Evolutionary conservation across 1,140 invertebrate genomes (phyloP), one percentile per base, ranked within the genome.

Genomic region (Hylaeus volcanicus): DNA sequence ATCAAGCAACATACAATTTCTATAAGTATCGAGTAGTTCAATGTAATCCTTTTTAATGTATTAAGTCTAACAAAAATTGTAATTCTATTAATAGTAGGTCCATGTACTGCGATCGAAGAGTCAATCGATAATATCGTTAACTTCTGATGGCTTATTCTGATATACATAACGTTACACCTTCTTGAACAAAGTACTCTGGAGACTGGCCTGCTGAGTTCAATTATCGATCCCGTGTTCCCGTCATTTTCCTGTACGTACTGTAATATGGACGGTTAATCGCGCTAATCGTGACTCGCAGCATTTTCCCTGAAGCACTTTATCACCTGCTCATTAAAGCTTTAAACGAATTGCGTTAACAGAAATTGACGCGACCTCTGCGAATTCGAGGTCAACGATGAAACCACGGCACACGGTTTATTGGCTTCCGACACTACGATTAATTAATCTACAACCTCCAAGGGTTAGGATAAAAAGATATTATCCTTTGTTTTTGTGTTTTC

Each of bases 191-290:
- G 39, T 6, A n/a, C 39, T 45, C 14, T 9, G 41, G 65, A 5
- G 4, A 14, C 39, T 61, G 60, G 75, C 37, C 51, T 45, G 26
- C 26, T 26, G 26, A 26, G 15, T 71, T 69, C 5, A 15, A 55
- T 78, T 78, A 78, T 71, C 66, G 68, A 71, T 78, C 9, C 51
- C 8, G 26, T 2, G 5, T 48, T 8, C 15, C 15, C 68, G 3
- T 37, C 75, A 53, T 55, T 63, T 63, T 63, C 43, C 5, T 56
- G 26, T 63, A 61, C 5, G 6, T 43, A 41, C 39, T 71, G 71
- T 71, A 71, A 61, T 77, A 77, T n/a, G 75, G 41, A 53, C 75
- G 55, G 26, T 77, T 51, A 55, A 70, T 14, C 75, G 3, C 9
- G 15, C 14, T 53, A 63, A 71, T 43, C 66, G 12, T 48, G 66